Evolutionary conservation across 2,888 invertebrate species (phyloP), one percentile per base, ranked within the genome.

Genomic region (Ormyrus nitidulus): DNA sequence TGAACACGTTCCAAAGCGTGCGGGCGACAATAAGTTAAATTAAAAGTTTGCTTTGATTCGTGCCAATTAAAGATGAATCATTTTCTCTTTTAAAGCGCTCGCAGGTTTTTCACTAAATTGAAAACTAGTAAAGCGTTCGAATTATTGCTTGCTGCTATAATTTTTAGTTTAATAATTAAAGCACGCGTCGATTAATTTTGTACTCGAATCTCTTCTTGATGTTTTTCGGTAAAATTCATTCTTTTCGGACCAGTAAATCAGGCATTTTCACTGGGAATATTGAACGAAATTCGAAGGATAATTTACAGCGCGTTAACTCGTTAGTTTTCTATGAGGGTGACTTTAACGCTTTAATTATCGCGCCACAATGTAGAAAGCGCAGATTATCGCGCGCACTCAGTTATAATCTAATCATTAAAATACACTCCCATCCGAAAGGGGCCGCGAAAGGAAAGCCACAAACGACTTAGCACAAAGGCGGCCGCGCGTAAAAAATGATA

Each of bases 341-440:
- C 69, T 75, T 69, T 73, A 70, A 74, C 11, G 73, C 77, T 73
- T 73, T 74, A 80, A 80, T 77, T 77, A 80, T 74, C 54, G 10
- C 34, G 62, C 49, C 10, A 46, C 10, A 73, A 58, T 56, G 49
- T 8, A 44, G 46, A 69, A n/a, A 74, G 61, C 34, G 34, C 7
- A 44, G 44, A 19, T 68, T 65, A 74, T 10, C 53, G 59, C 75
- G 54, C 75, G 48, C 62, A 54, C 51, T 66, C 54, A 10, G 13
- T 59, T 48, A 61, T 80, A 77, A 74, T 73, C 59, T 68, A 64
- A 74, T 77, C 44, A 64, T 70, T 53, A 69, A 62, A 56, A 51
- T 51, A 46, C 49, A 19, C 48, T 71, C 58, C 44, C n/a, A 53
- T 4, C 9, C 54, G n/a, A 64, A 65, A 34, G 34, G 34, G 34